Percentiles rank a stretch among this genome's conserved stretches.
These are phyloP conservation scores for Cyprinodon brontotheroides DNA, from an alignment of 2,113 vertebrate genomes.

Conservation along the genomic window DNA sequence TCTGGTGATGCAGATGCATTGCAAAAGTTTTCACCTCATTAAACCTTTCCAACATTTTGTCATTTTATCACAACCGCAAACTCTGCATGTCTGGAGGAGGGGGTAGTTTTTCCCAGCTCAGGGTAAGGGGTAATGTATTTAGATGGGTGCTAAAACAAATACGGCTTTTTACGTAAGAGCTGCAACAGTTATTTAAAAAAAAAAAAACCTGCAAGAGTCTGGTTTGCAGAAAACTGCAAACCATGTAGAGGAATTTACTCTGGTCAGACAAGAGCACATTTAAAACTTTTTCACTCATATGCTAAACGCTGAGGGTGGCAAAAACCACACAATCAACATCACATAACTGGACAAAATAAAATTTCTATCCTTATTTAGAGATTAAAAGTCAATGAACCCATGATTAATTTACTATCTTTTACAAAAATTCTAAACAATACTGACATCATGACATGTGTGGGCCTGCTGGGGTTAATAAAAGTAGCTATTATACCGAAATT, in stretches of 20 bases:
- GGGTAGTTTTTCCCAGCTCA: not conserved
- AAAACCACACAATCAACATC: not conserved
- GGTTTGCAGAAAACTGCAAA: not conserved
- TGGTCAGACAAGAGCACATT: not conserved
- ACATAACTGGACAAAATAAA: not conserved
- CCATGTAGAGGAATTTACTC: not conserved
- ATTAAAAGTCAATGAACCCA: not conserved
- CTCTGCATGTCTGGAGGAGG: not conserved
- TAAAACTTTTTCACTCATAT: not conserved
- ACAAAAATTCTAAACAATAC: not conserved
- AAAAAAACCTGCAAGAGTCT: not conserved
- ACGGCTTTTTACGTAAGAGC: not conserved
- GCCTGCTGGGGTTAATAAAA: slow-evolving; percentile 2
- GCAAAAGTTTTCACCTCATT: not conserved
- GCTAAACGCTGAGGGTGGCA: not conserved
- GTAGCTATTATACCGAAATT: slow-evolving; percentile 10
- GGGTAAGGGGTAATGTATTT: not conserved
- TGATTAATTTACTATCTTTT: not conserved
- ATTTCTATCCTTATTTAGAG: no score
- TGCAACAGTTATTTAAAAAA: not conserved
- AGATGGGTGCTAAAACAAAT: not conserved
- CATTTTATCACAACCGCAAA: not conserved
- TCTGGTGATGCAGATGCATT: not conserved
- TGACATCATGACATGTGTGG: slow-evolving; percentile 7
- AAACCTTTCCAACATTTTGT: not conserved